phyloP scores from a whole-genome alignment of 1,140 invertebrate genomes.

The Drosophila persimilis region DNA sequence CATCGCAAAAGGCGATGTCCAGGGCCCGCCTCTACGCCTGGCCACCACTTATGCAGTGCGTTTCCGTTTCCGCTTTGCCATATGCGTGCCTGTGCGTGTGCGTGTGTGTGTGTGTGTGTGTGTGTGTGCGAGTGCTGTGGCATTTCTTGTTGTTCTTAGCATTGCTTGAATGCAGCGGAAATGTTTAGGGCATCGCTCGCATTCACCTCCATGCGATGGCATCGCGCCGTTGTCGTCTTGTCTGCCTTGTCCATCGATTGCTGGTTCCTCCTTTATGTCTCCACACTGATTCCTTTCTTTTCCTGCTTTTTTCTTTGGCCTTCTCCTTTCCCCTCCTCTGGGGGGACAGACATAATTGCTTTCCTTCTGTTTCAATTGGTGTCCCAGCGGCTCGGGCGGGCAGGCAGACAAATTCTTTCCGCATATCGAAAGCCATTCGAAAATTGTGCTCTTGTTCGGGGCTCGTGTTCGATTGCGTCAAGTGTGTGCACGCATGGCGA shows the following conservation, averaged over 20 bases:
- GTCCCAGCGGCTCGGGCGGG: conserved; percentile 19
- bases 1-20: conserved; percentile 17
- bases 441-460: conserved; percentile 19
- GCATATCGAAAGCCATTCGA: conserved; percentile 31
- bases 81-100: conserved; percentile 1
- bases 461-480: conserved; percentile 41
- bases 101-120: conserved; percentile 19
- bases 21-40: conserved; percentile 14
- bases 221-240: neutral
- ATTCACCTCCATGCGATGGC: conserved; percentile 28
- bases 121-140: conserved; percentile 19
- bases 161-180: conserved; percentile 42
- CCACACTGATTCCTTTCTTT: neutral
- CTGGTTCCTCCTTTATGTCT: conserved; percentile 25
- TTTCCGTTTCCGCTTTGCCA: conserved; percentile 38
- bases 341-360: conserved; percentile 29
- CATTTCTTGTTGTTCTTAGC: conserved; percentile 32
- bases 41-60: conserved; percentile 36
- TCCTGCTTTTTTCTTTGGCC: neutral
- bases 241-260: conserved; percentile 25
- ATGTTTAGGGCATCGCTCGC: conserved; percentile 50
- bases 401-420: neutral
- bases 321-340: neutral
- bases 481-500: conserved; percentile 61
- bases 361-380: conserved; percentile 29